Base-by-base conservation (phyloP, 2,797 vertebrate species). In the Clarias pachynema region DNA sequence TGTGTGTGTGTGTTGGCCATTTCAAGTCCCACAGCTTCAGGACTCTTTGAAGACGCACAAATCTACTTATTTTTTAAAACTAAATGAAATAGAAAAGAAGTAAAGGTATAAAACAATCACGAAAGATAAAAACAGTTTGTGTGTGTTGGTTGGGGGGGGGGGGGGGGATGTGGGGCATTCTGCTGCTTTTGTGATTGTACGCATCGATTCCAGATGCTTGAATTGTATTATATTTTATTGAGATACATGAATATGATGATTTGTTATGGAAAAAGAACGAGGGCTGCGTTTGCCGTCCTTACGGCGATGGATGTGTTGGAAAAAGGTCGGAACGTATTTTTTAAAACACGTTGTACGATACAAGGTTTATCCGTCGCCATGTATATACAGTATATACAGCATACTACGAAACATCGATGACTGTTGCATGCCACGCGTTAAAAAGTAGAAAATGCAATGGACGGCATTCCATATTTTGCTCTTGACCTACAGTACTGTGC, bases 141-240 rank as follows among this genome's bases (percentile, higher is more conserved):
- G 10, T 10, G 44, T 12, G 44, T 49, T 31, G 31, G 31, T 31
- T 31, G 31, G 31, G 37, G 37, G 5, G 37, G 37, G 37, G 9
- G 9, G 9, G 2, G 44, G 9, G 44, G 6, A 4, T 44, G 14
- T 5, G 62, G 16, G 6, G 8, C 31, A 56, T 75, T 16, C 24
- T 29, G 5, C 6, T 12, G 26, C 12, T 62, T 79, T 62, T 65
- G 18, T 44, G 49, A 88, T 89, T 88, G 88, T 91, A 88, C 91
- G 90, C 91, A 88, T 91, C 10, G 87, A 90, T 80, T 80, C 74
- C 87, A 92, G 93, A 94, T 92, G 92, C 91, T 92, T 93, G 91
- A 93, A 93, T 93, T 94, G 93, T 94, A 93, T 92, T 81, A 87
- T 84, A 59, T 87, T 87, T 90, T 88, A 89, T 88, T 92, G 87